Evolutionary conservation across 1,140 invertebrate genomes (phyloP), one percentile per base, ranked within the genome.

Genomic region (Oedothorax gibbosus): DNA sequence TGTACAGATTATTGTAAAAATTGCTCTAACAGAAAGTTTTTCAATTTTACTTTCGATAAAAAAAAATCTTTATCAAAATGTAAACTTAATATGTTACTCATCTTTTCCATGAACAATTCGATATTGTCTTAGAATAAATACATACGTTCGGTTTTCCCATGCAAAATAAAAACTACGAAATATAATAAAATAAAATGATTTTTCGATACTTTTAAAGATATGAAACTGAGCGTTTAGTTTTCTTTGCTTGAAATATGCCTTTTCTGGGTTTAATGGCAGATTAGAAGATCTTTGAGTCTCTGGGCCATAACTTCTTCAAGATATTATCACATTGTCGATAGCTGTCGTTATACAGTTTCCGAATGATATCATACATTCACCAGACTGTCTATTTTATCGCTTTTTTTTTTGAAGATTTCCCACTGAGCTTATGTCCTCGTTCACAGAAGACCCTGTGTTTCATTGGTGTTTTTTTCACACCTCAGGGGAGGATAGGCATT

Each of bases 201-300:
- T n/a, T 54, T 57, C 57, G 12, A 73, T 73, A 57, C 53, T 20
- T 11, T n/a, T 12, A 12, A 56, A 18, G 71, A 56, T 54, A 73
- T 73, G 57, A 73, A 73, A 73, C 50, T n/a, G 57, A 73, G 53
- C 53, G 57, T 73, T 73, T 57, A 73, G 53, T 56, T 73, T 73
- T 73, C 21, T n/a, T 56, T 73, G 54, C 7, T 57, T 56, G 21
- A 76, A 76, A 76, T 60, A 76, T 62, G 57, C 49, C 64, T 35
- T n/a, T 20, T 54, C 50, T 62, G 73, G 73, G 64, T 64, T 76
- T 64, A 76, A 76, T 53, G 73, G 73, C 53, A 76, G 73, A 76
- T 76, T 64, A 76, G 56, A 49, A 62, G 56, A 62, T 76, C 54
- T 56, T 54, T 76, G 54, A n/a, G 73, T 76, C 73, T 76, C 50